Conservation (phyloP, 2,797 vertebrate species). For the Nannoperca australis region DNA sequence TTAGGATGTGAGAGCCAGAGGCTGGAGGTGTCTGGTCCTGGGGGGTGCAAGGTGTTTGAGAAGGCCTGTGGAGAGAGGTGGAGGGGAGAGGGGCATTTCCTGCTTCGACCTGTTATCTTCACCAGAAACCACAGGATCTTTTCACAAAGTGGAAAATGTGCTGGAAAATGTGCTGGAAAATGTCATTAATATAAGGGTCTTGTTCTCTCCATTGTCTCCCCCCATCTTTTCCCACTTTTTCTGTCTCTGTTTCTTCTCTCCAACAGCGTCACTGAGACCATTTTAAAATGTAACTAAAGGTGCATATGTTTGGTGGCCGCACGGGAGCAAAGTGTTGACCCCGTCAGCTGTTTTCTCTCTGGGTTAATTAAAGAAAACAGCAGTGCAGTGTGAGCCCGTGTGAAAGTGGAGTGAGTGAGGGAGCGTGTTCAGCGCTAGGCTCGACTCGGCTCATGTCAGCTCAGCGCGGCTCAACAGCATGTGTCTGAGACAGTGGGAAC, state of each 20-base stretch:
- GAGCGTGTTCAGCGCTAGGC: slow-evolving; percentile 73
- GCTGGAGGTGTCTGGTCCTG: slow-evolving; percentile 79
- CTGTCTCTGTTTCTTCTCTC: slow-evolving; percentile 46
- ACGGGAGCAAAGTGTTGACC: slow-evolving; percentile 83
- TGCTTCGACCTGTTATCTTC: slow-evolving; percentile 72
- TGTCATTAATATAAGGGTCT: slow-evolving; percentile 60
- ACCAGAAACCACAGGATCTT: slow-evolving; percentile 71
- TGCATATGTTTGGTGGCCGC: slow-evolving; percentile 75
- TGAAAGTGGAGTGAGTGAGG: slow-evolving; percentile 82
- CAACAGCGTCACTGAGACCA: slow-evolving; percentile 38
- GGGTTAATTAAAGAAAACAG: slow-evolving; percentile 91
- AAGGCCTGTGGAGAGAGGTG: slow-evolving; percentile 65
- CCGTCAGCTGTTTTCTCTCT: slow-evolving; percentile 86
- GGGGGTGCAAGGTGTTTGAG: slow-evolving; percentile 81
- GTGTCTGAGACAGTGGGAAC: slow-evolving; percentile 80
- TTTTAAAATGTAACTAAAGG: slow-evolving; percentile 75
- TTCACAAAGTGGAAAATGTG: slow-evolving; percentile 64
- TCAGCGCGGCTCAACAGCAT: slow-evolving; percentile 79
- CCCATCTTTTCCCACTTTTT: slow-evolving; percentile 31
- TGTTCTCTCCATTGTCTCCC: slow-evolving; percentile 53
- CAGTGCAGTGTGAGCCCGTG: slow-evolving; percentile 83
- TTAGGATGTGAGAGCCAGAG: slow-evolving; percentile 83
- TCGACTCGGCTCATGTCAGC: slow-evolving; percentile 80
- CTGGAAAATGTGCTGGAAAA: slow-evolving; percentile 69
- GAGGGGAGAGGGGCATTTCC: slow-evolving; percentile 67